Percentiles rank a stretch among this genome's conserved stretches.
These are phyloP conservation scores for Embiotoca jacksoni DNA, from an alignment of 2,113 vertebrate genomes.

Conservation along the genomic window DNA sequence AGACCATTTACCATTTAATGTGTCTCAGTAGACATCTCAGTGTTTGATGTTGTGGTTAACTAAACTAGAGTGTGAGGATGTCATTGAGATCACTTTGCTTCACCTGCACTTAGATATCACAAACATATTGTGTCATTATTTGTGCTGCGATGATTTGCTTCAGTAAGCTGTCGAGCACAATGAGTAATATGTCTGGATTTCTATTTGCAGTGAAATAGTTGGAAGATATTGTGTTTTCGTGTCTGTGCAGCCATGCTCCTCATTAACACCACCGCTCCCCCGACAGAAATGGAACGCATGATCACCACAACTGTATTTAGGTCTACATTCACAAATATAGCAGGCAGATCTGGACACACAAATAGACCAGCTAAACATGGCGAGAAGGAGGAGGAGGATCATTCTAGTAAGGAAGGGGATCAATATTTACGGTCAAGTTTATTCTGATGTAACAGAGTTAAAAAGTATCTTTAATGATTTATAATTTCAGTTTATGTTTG, in stretches of 20 bases:
- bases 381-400: not conserved
- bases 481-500: too few species aligned
- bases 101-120: not conserved
- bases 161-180: not conserved
- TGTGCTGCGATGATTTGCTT: not conserved
- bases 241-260: constrained; percentile 20
- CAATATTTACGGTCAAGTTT: too few species aligned
- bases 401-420: too few species aligned
- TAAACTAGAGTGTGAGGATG: not conserved
- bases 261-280: constrained; percentile 21
- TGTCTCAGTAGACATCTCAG: too few species aligned
- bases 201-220: not conserved
- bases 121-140: not conserved
- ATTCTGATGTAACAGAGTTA: too few species aligned
- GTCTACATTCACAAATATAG: constrained; percentile 27
- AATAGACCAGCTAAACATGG: not conserved
- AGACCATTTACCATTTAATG: too few species aligned
- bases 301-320: constrained; percentile 1
- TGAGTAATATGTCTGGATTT: not conserved
- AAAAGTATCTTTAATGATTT: too few species aligned
- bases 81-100: not conserved
- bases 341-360: constrained; percentile 10
- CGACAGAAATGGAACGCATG: constrained; percentile 23
- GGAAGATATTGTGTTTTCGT: not conserved
- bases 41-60: too few species aligned